Conservation (phyloP, 2,797 vertebrate species). For the Ptychobarbus kaznakovi region DNA sequence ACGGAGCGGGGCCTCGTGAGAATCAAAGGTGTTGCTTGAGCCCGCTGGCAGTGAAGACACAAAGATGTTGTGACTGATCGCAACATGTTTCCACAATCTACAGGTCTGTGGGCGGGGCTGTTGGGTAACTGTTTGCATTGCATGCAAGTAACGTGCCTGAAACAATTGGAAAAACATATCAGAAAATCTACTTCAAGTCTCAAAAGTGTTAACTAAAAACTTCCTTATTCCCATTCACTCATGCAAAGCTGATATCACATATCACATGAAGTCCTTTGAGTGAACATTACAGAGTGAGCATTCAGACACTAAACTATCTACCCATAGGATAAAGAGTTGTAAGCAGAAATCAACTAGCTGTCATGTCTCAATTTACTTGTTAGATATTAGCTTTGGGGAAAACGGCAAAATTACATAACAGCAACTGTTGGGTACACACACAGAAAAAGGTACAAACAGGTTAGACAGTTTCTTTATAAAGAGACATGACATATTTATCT, state of each 20-base stretch:
- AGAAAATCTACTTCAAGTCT: not conserved
- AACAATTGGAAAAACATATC: conserved; percentile 11
- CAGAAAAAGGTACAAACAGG: not conserved
- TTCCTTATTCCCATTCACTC: not conserved
- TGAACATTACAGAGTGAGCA: not conserved
- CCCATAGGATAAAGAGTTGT: not conserved
- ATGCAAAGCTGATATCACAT: not conserved
- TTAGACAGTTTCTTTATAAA: conserved; percentile 1
- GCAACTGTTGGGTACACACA: not conserved
- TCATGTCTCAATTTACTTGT: not conserved
- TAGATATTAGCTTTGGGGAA: not conserved
- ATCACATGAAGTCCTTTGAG: not conserved
- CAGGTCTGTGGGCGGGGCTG: conserved; percentile 1
- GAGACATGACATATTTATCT: not conserved
- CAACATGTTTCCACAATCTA: conserved; percentile 70
- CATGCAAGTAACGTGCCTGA: not conserved
- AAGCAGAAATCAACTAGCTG: not conserved
- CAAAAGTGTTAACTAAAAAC: not conserved
- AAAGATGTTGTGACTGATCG: conserved; percentile 67
- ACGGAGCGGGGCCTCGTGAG: conserved; percentile 62
- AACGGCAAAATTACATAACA: not conserved
- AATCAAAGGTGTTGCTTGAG: conserved; percentile 48
- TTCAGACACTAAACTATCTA: not conserved
- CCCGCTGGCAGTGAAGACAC: conserved; percentile 64
- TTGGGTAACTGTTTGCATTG: conserved; percentile 18